Evolutionary conservation across 2,113 vertebrate genomes (phyloP), one percentile per base, ranked within the genome.

Genomic region (Myotis yumanensis): DNA sequence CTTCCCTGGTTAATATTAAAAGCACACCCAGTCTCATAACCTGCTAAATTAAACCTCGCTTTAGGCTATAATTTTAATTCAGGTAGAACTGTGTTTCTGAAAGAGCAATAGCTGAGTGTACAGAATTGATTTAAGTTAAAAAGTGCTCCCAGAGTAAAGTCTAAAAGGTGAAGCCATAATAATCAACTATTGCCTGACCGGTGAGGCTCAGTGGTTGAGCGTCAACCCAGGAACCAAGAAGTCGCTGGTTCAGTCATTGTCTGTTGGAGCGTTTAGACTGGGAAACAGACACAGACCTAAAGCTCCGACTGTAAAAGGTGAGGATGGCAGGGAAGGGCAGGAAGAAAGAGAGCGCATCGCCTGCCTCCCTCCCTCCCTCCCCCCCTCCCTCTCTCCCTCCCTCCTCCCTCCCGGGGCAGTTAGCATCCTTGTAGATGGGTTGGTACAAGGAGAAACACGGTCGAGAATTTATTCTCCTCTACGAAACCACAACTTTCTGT

Each of bases 401-500:
- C 62, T 84, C 88, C 89, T 85, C 59, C 6, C 46, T 32, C 64
- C 32, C 0, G 59, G 88, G 69, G 95, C 93, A 5, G 37, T 73
- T 64, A 92, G 66, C 79, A 46, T 88, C n/a, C 91, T 89, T 25
- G 68, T 25, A 10, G 73, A 86, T 72, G 6, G 32, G 51, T 57
- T 30, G 62, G 62, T 54, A 68, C 87, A 89, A 84, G 35, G n/a
- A 82, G 82, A 94, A 84, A 91, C 11, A 11, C 32, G 46, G 73
- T 0, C 1, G 16, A 72, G 81, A 96, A 94, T 77, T 87, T 64
- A 79, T 94, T 95, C 95, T 90, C 85, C 35, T 66, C 94, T 84
- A 48, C 82, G 68, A 91, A 92, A 77, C 76, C 80, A 35, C 62
- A 84, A 28, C 83, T 43, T 57, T 92, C 90, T 73, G 88, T 6